Base-by-base conservation (phyloP, 2,797 vertebrate species). In the Phylloscopus collybita region DNA sequence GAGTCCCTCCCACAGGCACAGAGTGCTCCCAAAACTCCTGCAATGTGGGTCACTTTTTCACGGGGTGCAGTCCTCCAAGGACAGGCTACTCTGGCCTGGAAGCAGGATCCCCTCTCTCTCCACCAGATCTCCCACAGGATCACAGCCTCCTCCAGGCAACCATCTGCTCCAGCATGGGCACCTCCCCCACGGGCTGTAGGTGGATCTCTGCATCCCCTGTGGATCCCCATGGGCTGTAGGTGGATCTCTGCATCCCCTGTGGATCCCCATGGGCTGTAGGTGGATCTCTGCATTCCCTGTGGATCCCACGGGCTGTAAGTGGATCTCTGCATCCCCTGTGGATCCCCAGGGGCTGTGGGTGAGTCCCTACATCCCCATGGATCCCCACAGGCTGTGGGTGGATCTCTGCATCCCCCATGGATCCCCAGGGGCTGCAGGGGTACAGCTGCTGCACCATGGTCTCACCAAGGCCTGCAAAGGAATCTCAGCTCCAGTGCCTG, bases 91-190 rank as follows among this genome's bases (percentile, higher is more conserved):
- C 42, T 23, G n/a, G 12, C 10, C 49, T 47, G n/a, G 69, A 2
- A 47, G 6, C 19, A 40, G 32, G 6, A 6, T 4, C 2, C 57
- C 11, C 16, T 71, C n/a, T 71, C n/a, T n/a, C 18, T 27, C 22
- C 27, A 26, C 3, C 0, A 0, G 1, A 34, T 34, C 34, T 71
- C 5, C 12, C 40, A 27, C 23, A 2, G 49, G 15, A 54, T 40
- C 40, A 47, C 40, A 72, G n/a, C 19, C 18, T 54, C 5, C 23
- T 64, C 22, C 49, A 47, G 15, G 6, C 23, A 27, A 4, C 66
- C 5, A 8, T 6, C 11, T 0, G 0, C 18, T 21, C 22, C 0
- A 0, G 11, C 4, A 2, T 18, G 22, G 22, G 26, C 32, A 36
- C 8, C 36, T 60, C 6, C 4, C 6, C 15, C 15, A 51, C 8